phyloP scores from a whole-genome alignment of 2,797 vertebrate genomes.

The Crypturellus tataupa region DNA sequence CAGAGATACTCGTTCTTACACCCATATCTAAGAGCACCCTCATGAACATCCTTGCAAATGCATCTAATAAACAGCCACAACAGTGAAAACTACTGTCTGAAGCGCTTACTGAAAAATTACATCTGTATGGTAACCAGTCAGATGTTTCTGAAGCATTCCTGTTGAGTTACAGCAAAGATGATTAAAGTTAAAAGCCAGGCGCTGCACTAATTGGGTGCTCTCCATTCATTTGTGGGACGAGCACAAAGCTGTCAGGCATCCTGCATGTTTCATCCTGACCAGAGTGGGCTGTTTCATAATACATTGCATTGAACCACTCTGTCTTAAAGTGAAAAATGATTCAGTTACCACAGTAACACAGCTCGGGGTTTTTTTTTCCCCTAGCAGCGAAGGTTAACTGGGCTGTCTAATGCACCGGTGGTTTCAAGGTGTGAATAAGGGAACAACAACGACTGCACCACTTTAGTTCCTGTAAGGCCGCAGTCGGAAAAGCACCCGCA shows the following conservation, averaged over 20 bases:
- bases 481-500: slow-evolving; percentile 20
- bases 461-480: slow-evolving; percentile 40
- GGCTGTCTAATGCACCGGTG: slow-evolving; percentile 51
- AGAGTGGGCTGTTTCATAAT: slow-evolving; percentile 58
- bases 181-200: slow-evolving; percentile 67
- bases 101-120: neutral
- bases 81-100: neutral
- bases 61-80: slow-evolving; percentile 6
- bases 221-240: slow-evolving; percentile 61
- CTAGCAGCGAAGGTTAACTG: slow-evolving; percentile 73
- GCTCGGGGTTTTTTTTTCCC: slow-evolving; percentile 52
- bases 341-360: slow-evolving; percentile 82
- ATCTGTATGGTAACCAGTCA: neutral
- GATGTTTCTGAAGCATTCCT: slow-evolving; percentile 35
- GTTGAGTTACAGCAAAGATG: slow-evolving; percentile 50
- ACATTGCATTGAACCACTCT: slow-evolving; percentile 65
- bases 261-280: slow-evolving; percentile 63
- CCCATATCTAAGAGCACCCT: neutral
- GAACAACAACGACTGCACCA: slow-evolving; percentile 7
- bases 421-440: slow-evolving; percentile 57
- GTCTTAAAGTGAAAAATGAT: slow-evolving; percentile 74
- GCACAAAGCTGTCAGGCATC: slow-evolving; percentile 39
- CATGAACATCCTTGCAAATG: slow-evolving; percentile 1
- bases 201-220: slow-evolving; percentile 61
- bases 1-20: neutral